Conservation (phyloP, 2,113 vertebrate species). For the Caretta caretta region DNA sequence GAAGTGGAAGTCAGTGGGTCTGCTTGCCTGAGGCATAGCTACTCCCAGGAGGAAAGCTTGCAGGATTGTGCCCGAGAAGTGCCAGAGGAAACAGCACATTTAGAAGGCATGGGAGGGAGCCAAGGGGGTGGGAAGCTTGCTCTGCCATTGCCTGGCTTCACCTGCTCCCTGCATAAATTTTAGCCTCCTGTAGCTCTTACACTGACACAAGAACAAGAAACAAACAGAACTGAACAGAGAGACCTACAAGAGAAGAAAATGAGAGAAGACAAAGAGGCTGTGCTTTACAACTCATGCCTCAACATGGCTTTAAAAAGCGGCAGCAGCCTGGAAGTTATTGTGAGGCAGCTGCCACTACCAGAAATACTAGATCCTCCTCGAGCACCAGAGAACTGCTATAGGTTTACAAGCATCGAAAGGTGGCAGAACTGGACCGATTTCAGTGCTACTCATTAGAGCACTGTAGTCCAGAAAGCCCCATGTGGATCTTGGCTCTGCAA, state of each 20-base stretch:
- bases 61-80: not conserved
- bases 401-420: not conserved
- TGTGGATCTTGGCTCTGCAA: not conserved
- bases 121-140: not conserved
- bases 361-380: not conserved
- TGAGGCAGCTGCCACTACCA: not conserved
- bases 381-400: not conserved
- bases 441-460: not conserved
- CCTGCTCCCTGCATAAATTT: not conserved
- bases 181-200: not conserved
- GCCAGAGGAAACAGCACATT: not conserved
- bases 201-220: not conserved
- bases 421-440: not conserved
- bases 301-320: not conserved
- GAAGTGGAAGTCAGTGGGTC: not conserved
- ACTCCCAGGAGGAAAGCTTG: not conserved
- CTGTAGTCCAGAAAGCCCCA: not conserved
- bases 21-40: not conserved
- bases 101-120: not conserved
- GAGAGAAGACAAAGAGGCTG: not conserved
- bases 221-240: not conserved
- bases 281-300: not conserved
- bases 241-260: not conserved
- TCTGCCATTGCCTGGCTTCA: fast-evolving
- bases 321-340: not conserved